Conservation (phyloP, 2,113 vertebrate species). For the Centrocercus urophasianus region DNA sequence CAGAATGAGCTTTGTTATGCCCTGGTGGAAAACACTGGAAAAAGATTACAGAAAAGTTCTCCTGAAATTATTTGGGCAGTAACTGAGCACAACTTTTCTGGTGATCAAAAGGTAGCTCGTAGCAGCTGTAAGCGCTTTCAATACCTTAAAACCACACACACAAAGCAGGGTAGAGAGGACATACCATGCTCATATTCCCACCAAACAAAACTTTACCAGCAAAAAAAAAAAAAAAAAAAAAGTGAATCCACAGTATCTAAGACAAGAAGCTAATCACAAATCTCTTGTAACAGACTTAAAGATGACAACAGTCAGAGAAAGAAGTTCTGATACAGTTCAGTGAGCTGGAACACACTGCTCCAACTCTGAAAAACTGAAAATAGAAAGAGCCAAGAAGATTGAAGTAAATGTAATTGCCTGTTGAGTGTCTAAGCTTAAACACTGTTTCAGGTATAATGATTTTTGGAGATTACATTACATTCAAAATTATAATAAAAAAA, state of each 20-base stretch:
- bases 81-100: background rate
- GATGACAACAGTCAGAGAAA: background rate
- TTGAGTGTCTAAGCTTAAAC: background rate
- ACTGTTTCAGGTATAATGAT: background rate
- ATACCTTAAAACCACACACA: background rate
- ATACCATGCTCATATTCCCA: background rate
- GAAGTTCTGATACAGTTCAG: background rate
- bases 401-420: background rate
- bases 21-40: background rate
- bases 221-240: background rate
- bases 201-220: background rate
- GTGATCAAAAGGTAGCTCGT: background rate
- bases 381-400: background rate
- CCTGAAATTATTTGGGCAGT: background rate
- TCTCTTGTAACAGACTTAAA: background rate
- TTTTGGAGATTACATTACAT: background rate
- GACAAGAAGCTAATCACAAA: background rate
- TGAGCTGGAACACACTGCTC: background rate
- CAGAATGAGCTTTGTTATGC: background rate
- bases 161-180: background rate
- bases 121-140: background rate
- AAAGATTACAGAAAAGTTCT: background rate
- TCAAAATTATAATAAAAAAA: background rate
- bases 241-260: background rate
- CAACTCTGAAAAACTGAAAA: background rate